A percentile compares a stretch with the other conserved stretches of the same genome.
phyloP scores from a whole-genome alignment of 2,888 invertebrate genomes.

The Odontomyia ornata region DNA sequence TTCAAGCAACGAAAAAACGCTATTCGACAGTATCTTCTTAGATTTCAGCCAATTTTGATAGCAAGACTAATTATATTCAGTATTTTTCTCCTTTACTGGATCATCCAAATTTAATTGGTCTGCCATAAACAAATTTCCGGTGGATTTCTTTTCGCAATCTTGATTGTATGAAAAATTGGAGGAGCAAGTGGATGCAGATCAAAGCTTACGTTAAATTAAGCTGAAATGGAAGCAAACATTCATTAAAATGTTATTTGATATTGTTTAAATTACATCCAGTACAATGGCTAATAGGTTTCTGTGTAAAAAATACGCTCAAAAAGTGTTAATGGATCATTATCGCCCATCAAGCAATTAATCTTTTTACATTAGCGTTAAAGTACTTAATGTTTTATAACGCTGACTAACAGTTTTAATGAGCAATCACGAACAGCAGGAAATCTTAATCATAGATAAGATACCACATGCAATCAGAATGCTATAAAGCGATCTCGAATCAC shows the following conservation, averaged over 20 bases:
- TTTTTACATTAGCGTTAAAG: constrained; percentile 44
- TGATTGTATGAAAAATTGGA: background rate
- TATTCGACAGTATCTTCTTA: no score
- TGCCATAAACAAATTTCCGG: background rate
- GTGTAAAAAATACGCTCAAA: constrained; percentile 28
- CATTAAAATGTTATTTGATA: constrained; percentile 31
- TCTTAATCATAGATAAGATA: constrained; percentile 13
- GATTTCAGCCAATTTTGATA: no score
- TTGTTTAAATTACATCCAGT: constrained; percentile 12
- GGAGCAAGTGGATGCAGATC: background rate
- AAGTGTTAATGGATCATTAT: constrained; percentile 40
- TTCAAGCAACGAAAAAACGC: no score
- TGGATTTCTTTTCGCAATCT: background rate
- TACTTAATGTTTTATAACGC: constrained; percentile 32
- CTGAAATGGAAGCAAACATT: constrained; percentile 1
- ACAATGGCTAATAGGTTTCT: constrained; percentile 13
- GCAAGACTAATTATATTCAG: background rate
- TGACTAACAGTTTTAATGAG: constrained; percentile 35
- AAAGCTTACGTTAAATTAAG: background rate
- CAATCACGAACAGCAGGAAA: constrained; percentile 36
- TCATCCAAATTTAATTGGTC: background rate
- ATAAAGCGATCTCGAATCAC: background rate
- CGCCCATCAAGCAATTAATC: constrained; percentile 42
- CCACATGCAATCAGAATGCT: background rate
- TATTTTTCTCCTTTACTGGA: background rate